Percentiles rank a stretch among this genome's conserved stretches.
Conservation (phyloP, 2,113 vertebrate species). For the Megaptera novaeangliae region DNA sequence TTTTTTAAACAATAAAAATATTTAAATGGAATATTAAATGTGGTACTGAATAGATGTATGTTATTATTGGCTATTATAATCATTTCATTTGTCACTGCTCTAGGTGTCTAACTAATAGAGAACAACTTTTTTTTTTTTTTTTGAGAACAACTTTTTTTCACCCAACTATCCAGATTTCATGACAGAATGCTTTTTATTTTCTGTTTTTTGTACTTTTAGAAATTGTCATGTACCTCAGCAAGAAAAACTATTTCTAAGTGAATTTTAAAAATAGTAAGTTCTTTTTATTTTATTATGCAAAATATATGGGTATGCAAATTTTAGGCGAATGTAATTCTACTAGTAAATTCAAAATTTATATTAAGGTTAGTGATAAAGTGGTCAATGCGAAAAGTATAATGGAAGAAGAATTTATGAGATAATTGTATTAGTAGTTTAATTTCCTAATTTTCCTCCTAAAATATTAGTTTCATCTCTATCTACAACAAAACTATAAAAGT, state of each 20-base stretch:
- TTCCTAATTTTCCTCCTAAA: conserved; percentile 15
- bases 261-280: background rate
- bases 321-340: background rate
- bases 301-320: background rate
- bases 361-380: conserved; percentile 30
- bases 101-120: background rate
- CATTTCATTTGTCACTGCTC: background rate
- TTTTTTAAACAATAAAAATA: conserved; percentile 20
- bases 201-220: background rate
- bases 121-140: background rate
- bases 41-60: background rate
- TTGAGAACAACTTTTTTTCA: background rate
- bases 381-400: background rate
- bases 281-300: background rate
- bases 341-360: conserved; percentile 32
- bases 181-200: background rate
- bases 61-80: background rate
- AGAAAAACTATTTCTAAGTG: background rate
- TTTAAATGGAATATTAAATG: background rate
- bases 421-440: background rate
- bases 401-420: background rate
- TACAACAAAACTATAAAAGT: background rate
- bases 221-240: background rate
- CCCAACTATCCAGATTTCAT: background rate
- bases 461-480: background rate